Evolutionary conservation across 2,113 vertebrate genomes (phyloP).

Genomic region (Murina feae): DNA sequence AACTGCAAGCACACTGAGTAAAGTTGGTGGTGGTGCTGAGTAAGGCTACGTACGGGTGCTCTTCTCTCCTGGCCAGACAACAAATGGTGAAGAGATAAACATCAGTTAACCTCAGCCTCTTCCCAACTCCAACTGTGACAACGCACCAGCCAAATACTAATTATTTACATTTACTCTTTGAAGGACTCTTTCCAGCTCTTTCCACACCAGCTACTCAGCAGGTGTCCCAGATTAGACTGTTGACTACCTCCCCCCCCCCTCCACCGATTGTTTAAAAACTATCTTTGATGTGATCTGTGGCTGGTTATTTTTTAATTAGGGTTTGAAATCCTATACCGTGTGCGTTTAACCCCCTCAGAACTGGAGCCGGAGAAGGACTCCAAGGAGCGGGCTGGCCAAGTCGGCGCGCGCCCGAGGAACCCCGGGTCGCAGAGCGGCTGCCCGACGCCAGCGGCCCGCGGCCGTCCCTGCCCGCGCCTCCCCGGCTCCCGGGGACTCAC

Average conservation of each 20-base stretch:
- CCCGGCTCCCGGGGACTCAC: constrained; percentile 82
- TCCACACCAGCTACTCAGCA: constrained; percentile 45
- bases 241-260: not conserved
- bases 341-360: not conserved
- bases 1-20: not conserved
- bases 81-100: constrained; percentile 18
- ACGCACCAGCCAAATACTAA: not conserved
- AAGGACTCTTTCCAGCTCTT: not conserved
- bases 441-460: not conserved
- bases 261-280: not conserved
- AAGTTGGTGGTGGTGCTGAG: not conserved
- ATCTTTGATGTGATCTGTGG: not conserved
- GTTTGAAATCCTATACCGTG: not conserved
- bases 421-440: not conserved
- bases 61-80: constrained; percentile 17
- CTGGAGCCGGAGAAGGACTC: not conserved
- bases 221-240: constrained; percentile 49
- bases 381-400: not conserved
- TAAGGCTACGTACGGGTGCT: not conserved
- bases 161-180: not conserved
- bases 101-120: not conserved
- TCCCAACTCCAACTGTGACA: not conserved
- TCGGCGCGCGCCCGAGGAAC: not conserved
- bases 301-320: constrained; percentile 30
- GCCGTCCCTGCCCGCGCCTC: not conserved